Conservation (phyloP, 2,113 vertebrate species). For the Phrynocephalus versicolor region DNA sequence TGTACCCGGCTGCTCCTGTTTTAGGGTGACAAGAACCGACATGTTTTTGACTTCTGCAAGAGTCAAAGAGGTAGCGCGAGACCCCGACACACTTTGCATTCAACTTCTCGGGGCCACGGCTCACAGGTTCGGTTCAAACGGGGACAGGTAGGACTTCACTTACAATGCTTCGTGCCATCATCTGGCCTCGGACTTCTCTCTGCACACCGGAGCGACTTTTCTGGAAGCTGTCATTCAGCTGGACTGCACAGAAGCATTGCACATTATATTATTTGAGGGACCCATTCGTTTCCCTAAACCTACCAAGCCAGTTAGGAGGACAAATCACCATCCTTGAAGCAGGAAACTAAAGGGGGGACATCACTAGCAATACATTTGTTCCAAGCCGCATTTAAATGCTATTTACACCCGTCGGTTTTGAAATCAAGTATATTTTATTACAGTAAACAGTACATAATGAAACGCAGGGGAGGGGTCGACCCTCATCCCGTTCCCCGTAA, state of each 20-base stretch:
- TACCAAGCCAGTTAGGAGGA: no score
- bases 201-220: background rate
- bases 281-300: no score
- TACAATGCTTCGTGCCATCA: no score
- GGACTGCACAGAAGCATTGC: background rate
- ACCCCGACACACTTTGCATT: no score
- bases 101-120: no score
- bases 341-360: slow-evolving; percentile 51
- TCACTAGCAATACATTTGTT: slow-evolving; percentile 67
- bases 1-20: no score
- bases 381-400: slow-evolving; percentile 78
- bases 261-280: background rate
- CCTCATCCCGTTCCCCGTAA: slow-evolving; percentile 66
- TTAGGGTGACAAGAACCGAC: no score
- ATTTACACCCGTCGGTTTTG: slow-evolving; percentile 72
- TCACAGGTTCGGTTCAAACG: no score
- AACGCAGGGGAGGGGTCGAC: slow-evolving; percentile 66
- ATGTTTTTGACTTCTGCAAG: no score
- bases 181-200: no score
- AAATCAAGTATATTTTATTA: slow-evolving; percentile 64
- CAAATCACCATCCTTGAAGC: background rate
- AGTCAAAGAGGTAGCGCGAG: no score
- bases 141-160: no score
- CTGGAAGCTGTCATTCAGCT: background rate
- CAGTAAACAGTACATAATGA: slow-evolving; percentile 72